A percentile compares a stretch with the other conserved stretches of the same genome.
phyloP scores from a whole-genome alignment of 2,113 vertebrate genomes.

The Acanthisitta chloris region DNA sequence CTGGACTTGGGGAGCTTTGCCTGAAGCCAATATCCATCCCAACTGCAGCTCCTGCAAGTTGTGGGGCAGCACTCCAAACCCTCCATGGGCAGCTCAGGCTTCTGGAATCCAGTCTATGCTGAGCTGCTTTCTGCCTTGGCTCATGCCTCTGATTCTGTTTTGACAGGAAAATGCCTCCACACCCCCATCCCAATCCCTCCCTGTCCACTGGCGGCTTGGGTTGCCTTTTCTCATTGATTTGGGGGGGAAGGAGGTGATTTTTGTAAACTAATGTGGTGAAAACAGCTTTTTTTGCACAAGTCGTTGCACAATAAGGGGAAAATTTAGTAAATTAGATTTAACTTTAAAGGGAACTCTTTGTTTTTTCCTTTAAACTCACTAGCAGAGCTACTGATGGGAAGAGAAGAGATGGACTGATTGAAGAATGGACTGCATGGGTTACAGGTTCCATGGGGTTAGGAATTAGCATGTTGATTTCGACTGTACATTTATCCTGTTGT shows the following conservation, averaged over 20 bases:
- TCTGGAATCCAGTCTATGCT: not conserved
- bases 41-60: not conserved
- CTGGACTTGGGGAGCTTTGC: not conserved
- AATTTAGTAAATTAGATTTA: conserved; percentile 55
- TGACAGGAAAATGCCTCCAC: no score
- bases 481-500: conserved; percentile 68
- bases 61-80: not conserved
- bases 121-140: not conserved
- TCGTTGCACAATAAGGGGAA: conserved; percentile 65
- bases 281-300: conserved; percentile 70
- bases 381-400: conserved; percentile 58
- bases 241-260: not conserved
- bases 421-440: conserved; percentile 8
- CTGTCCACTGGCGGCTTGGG: not conserved
- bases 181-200: not conserved
- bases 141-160: not conserved
- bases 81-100: accelerated
- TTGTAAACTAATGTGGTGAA: conserved; percentile 36
- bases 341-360: conserved; percentile 60
- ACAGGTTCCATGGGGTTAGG: conserved; percentile 21
- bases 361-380: conserved; percentile 52
- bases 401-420: not conserved
- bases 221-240: not conserved
- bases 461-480: conserved; percentile 67
- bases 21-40: not conserved